A percentile compares a stretch with the other conserved stretches of the same genome.
phyloP scores from a whole-genome alignment of 1,140 invertebrate genomes.

The Drosophila biarmipes region DNA sequence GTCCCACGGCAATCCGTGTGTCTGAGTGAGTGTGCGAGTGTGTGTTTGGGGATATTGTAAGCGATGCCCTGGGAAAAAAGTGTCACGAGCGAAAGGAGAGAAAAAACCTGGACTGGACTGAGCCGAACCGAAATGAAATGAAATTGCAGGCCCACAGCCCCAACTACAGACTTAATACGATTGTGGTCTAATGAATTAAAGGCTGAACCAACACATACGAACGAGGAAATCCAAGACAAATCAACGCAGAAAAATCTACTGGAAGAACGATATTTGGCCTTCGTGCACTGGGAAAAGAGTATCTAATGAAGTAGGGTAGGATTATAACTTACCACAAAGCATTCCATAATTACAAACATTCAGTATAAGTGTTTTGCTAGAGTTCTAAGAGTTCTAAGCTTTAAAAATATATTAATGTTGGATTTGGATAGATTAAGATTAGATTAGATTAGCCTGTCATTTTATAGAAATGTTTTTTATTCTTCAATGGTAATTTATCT shows the following conservation, averaged over 20 bases:
- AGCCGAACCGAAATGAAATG: constrained; percentile 33
- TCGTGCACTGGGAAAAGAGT: constrained; percentile 10
- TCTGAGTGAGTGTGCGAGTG: constrained; percentile 14
- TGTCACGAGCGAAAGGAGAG: constrained; percentile 40
- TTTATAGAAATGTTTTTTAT: too few relatives aligned
- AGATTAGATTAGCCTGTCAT: too few relatives aligned
- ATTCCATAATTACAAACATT: neutral
- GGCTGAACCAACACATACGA: constrained; percentile 50
- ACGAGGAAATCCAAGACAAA: constrained; percentile 50
- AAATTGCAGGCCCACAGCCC: constrained; percentile 50
- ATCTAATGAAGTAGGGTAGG: neutral
- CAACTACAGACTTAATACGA: constrained; percentile 61
- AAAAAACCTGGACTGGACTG: constrained; percentile 37
- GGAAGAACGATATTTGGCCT: neutral
- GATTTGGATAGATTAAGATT: too few relatives aligned
- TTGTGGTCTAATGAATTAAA: constrained; percentile 68
- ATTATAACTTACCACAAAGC: too few relatives aligned
- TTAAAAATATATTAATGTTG: too few relatives aligned
- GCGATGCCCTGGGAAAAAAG: constrained; percentile 52
- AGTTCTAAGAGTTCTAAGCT: too few relatives aligned
- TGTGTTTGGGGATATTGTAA: constrained; percentile 45
- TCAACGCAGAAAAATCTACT: constrained; percentile 53
- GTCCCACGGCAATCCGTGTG: constrained; percentile 27
- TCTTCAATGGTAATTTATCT: neutral
- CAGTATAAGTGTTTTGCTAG: too few relatives aligned